Conservation (phyloP, 2,888 invertebrate genomes). For the Monopis laevigella region DNA sequence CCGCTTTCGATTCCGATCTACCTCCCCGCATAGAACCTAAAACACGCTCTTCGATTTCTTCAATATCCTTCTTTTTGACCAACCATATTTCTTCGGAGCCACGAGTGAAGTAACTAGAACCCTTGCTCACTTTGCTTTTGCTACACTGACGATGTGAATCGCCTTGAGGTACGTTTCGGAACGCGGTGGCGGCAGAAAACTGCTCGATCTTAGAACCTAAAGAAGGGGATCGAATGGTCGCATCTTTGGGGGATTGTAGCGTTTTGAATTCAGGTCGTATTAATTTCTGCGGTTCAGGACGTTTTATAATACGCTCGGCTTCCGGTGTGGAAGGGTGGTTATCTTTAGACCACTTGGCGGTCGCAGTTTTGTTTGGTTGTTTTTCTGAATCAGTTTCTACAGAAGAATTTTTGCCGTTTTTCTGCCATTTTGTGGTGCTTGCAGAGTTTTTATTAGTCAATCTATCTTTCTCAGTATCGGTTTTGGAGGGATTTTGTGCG, state of each 20-base stretch:
- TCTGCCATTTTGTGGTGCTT: background rate
- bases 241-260: constrained; percentile 45
- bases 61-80: constrained; percentile 61
- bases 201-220: constrained; percentile 51
- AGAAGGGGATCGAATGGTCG: constrained; percentile 54
- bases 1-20: constrained; percentile 37
- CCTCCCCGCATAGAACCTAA: constrained; percentile 48
- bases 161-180: constrained; percentile 51
- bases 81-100: constrained; percentile 61
- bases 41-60: constrained; percentile 57
- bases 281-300: constrained; percentile 51
- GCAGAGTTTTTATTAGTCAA: too few species aligned
- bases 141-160: constrained; percentile 15
- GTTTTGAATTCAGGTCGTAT: constrained; percentile 58
- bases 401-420: too few species aligned
- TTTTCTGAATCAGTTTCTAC: constrained; percentile 25
- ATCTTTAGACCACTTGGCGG: too few species aligned
- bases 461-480: too few species aligned
- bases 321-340: too few species aligned
- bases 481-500: background rate
- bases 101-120: constrained; percentile 54
- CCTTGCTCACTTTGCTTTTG: constrained; percentile 51
- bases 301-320: constrained; percentile 29
- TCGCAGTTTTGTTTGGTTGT: too few species aligned
- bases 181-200: constrained; percentile 57